Evolutionary conservation across 2,797 vertebrate species (phyloP).

Genomic region (Tenualosa thibaudeaui): DNA sequence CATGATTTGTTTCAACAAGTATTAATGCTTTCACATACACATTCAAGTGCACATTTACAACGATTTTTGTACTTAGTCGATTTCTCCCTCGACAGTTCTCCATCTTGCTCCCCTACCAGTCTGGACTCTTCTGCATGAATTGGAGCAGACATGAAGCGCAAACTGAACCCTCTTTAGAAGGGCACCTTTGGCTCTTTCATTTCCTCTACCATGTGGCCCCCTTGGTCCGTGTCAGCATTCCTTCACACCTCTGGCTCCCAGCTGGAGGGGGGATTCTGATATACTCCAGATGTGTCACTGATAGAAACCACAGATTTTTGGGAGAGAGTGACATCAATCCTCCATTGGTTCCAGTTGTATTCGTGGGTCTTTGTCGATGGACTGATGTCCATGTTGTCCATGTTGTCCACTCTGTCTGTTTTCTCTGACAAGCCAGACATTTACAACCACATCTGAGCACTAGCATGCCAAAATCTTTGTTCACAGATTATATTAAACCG

Average conservation of each 20-base stretch:
- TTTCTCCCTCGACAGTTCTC: neutral
- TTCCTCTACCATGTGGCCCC: conserved; percentile 57
- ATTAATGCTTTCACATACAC: neutral
- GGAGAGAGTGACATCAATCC: conserved; percentile 55
- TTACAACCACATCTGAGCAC: neutral
- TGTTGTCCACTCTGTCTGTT: neutral
- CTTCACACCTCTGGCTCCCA: conserved; percentile 55
- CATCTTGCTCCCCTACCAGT: conserved; percentile 39
- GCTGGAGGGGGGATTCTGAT: conserved; percentile 61
- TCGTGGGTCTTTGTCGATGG: neutral
- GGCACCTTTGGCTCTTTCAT: conserved; percentile 68
- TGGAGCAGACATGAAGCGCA: conserved; percentile 53
- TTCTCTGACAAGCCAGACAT: neutral
- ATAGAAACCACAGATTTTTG: conserved; percentile 52
- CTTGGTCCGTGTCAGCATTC: conserved; percentile 51
- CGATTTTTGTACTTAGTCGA: neutral
- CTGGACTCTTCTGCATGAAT: conserved; percentile 51
- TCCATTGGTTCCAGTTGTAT: conserved; percentile 36
- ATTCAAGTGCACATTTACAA: neutral
- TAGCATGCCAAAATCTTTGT: neutral
- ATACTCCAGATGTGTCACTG: conserved; percentile 67
- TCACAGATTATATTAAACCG: neutral
- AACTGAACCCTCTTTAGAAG: conserved; percentile 59
- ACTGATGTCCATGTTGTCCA: neutral
- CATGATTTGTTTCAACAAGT: neutral